Conservation (phyloP, 2,113 vertebrate genomes). For the Morone saxatilis region DNA sequence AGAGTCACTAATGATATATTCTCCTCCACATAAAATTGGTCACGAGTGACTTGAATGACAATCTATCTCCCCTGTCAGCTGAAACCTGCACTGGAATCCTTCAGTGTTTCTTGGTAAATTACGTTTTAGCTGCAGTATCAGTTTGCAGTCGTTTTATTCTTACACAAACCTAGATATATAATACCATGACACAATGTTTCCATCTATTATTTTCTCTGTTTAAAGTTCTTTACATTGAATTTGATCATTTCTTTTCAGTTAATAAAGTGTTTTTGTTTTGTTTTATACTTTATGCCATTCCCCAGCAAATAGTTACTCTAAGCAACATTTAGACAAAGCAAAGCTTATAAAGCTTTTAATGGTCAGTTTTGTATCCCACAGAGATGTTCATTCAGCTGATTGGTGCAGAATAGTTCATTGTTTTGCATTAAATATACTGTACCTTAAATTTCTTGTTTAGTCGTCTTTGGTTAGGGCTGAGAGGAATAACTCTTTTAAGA, state of each 20-base stretch:
- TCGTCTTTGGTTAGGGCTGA: not conserved
- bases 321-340: not conserved
- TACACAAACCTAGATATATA: not conserved
- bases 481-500: not conserved
- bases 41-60: constrained; percentile 45
- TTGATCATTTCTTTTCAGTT: not conserved
- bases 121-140: constrained; percentile 37
- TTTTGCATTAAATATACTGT: too few species aligned
- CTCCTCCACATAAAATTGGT: constrained; percentile 28
- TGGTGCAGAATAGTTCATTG: not conserved
- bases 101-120: constrained; percentile 16
- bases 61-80: not conserved
- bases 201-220: not conserved
- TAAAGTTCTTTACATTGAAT: not conserved
- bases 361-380: not conserved
- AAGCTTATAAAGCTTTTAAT: not conserved
- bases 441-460: not conserved
- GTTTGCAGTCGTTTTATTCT: constrained; percentile 13
- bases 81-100: constrained; percentile 28
- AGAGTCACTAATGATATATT: constrained; percentile 23
- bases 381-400: not conserved
- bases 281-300: too few species aligned
- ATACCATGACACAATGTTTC: not conserved
- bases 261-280: not conserved
- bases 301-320: too few species aligned